These are phyloP conservation scores for Callocephalon fimbriatum DNA, from an alignment of 2,113 vertebrate genomes.

Conservation along the genomic window DNA sequence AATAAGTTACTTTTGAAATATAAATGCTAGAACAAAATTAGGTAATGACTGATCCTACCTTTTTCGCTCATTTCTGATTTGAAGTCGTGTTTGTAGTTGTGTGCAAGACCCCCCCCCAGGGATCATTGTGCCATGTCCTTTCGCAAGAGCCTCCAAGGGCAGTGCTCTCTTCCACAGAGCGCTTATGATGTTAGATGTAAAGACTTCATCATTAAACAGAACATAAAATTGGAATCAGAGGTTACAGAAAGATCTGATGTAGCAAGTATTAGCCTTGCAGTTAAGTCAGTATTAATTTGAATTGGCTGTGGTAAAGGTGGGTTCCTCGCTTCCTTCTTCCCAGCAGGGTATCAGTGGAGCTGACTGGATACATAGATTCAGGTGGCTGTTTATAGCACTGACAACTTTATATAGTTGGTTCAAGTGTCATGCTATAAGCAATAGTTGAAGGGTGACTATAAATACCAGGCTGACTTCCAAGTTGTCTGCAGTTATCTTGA, in stretches of 20 bases:
- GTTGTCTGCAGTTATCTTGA: neutral
- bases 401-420: neutral
- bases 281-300: neutral
- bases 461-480: neutral
- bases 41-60: too few species aligned
- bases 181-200: rapidly evolving
- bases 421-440: neutral
- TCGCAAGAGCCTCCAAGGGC: neutral
- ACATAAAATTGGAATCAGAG: neutral
- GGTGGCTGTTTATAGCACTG: neutral
- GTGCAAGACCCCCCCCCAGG: neutral
- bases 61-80: neutral
- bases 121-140: rapidly evolving
- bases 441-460: neutral
- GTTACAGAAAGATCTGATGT: rapidly evolving
- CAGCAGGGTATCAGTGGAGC: neutral
- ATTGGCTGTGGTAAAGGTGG: neutral
- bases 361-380: neutral
- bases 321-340: neutral
- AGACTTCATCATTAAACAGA: neutral
- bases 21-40: neutral
- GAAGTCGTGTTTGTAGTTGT: neutral
- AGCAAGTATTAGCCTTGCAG: neutral
- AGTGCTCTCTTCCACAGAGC: rapidly evolving
- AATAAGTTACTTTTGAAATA: neutral